Evolutionary conservation across 2,113 vertebrate species (phyloP).

Genomic region (Ictalurus punctatus): DNA sequence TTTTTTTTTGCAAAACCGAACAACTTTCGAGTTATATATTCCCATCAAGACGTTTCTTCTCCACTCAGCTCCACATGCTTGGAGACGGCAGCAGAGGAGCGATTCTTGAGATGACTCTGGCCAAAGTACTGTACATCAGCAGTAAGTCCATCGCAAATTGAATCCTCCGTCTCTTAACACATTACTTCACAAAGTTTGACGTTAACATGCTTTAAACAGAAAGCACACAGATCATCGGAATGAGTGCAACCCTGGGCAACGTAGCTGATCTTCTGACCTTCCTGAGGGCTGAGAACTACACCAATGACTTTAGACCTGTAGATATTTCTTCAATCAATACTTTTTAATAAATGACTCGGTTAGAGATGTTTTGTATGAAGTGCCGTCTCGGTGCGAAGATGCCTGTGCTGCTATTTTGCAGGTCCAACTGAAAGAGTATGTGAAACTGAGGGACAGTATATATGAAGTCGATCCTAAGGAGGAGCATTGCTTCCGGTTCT

Average conservation of each 20-base stretch:
- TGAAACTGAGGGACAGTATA: constrained; percentile 85
- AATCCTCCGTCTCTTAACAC: not conserved
- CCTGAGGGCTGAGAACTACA: constrained; percentile 87
- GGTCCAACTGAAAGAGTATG: constrained; percentile 90
- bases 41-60: not conserved
- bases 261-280: constrained; percentile 89
- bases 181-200: not conserved
- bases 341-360: not conserved
- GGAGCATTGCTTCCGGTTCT: constrained; percentile 81
- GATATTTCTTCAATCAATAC: not conserved
- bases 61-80: constrained; percentile 89
- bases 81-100: constrained; percentile 90
- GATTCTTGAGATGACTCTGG: constrained; percentile 85
- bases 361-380: too few relatives aligned
- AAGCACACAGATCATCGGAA: constrained; percentile 88
- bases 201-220: constrained; percentile 67
- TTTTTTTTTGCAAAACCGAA: not conserved
- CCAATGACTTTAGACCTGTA: constrained; percentile 88
- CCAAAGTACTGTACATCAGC: constrained; percentile 84
- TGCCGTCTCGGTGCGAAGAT: not conserved
- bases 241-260: constrained; percentile 95
- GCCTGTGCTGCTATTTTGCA: constrained; percentile 52
- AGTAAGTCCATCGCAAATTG: constrained; percentile 75
- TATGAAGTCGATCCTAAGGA: constrained; percentile 82
- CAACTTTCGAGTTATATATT: not conserved